These are phyloP conservation scores for Sebastes variabilis DNA, from an alignment of 2,797 vertebrate species.

Conservation along the genomic window DNA sequence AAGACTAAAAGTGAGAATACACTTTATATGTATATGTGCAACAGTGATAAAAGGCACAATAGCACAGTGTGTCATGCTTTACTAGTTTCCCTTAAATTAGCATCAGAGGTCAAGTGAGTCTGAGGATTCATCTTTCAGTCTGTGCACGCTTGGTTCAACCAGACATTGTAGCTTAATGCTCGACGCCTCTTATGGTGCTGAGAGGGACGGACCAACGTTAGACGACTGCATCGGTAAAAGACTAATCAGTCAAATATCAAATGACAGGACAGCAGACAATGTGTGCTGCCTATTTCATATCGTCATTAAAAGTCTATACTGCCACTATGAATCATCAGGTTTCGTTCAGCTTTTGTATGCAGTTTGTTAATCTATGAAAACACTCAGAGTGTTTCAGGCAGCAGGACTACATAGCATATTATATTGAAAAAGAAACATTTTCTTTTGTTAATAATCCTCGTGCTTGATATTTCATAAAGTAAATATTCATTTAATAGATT, in stretches of 20 bases:
- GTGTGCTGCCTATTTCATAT: conserved; percentile 11
- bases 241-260: conserved; percentile 14
- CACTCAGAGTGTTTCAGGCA: neutral
- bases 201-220: conserved; percentile 2
- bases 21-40: conserved; percentile 72
- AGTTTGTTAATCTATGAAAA: neutral
- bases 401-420: neutral
- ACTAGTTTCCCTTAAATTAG: conserved; percentile 72
- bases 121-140: conserved; percentile 40
- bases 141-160: conserved; percentile 31
- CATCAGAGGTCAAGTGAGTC: conserved; percentile 49
- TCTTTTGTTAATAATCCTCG: neutral
- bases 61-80: conserved; percentile 81
- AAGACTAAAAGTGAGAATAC: conserved; percentile 71
- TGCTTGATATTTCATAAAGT: conserved; percentile 15
- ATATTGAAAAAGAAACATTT: neutral
- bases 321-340: conserved; percentile 15
- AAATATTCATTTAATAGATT: neutral
- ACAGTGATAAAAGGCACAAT: conserved; percentile 84
- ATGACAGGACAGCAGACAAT: conserved; percentile 15
- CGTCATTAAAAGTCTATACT: conserved; percentile 12
- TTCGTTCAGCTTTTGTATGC: neutral
- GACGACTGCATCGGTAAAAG: conserved; percentile 39
- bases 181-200: conserved; percentile 8
- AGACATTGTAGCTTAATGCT: conserved; percentile 27